Evolutionary conservation across 2,797 vertebrate species (phyloP).

Genomic region (Linurgus olivaceus): DNA sequence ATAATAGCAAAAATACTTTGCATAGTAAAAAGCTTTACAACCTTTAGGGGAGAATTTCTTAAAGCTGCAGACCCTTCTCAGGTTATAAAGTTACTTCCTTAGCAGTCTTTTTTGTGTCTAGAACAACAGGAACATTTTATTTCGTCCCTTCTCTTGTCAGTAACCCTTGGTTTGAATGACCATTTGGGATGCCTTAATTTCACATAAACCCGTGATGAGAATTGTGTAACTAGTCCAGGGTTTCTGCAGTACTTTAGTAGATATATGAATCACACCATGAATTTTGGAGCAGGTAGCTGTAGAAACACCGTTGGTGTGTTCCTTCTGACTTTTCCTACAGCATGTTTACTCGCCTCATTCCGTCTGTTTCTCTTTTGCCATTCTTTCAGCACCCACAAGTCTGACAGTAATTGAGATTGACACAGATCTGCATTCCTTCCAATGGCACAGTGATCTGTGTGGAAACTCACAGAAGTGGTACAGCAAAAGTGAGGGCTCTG

Average conservation of each 20-base stretch:
- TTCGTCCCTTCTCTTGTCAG: neutral
- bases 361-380: neutral
- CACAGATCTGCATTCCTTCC: neutral
- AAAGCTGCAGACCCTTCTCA: conserved; percentile 56
- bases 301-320: neutral
- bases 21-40: conserved; percentile 68
- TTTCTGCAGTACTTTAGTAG: neutral
- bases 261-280: neutral
- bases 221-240: neutral
- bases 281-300: neutral
- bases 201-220: neutral
- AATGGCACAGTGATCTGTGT: neutral
- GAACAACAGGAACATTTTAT: conserved; percentile 23
- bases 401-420: neutral
- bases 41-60: conserved; percentile 54
- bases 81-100: conserved; percentile 44
- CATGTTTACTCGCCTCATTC: neutral
- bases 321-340: neutral
- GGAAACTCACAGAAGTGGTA: neutral
- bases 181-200: conserved; percentile 15
- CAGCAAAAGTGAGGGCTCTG: neutral
- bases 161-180: neutral
- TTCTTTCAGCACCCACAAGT: neutral
- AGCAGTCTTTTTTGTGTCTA: conserved; percentile 8
- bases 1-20: conserved; percentile 67